phyloP scores from a whole-genome alignment of 2,113 vertebrate species.

The Leptobrachium leishanense region DNA sequence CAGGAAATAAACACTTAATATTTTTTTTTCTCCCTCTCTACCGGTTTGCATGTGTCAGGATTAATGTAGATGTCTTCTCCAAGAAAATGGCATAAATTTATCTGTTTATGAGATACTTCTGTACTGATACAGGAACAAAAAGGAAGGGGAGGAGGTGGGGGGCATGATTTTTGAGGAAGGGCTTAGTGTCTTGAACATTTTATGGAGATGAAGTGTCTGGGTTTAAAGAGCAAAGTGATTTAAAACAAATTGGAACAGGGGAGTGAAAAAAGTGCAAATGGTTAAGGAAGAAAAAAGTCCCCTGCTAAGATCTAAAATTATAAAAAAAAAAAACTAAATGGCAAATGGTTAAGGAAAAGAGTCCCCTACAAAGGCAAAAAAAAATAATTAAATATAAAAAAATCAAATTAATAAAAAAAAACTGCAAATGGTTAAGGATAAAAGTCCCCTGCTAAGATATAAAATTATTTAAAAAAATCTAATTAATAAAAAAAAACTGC shows the following conservation, averaged over 20 bases:
- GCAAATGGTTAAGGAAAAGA: too few relatives aligned
- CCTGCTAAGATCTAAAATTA: too few relatives aligned
- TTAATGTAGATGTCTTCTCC: not conserved
- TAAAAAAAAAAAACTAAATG: too few relatives aligned
- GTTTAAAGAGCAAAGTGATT: not conserved
- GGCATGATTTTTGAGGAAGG: not conserved
- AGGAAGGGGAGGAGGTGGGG: not conserved
- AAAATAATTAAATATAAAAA: too few relatives aligned
- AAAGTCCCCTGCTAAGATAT: too few relatives aligned
- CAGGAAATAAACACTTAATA: not conserved
- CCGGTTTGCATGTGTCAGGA: not conserved
- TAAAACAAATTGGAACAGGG: not conserved
- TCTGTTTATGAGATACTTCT: not conserved
- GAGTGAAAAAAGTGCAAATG: not conserved
- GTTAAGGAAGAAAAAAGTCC: too few relatives aligned
- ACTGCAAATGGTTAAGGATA: too few relatives aligned
- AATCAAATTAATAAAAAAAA: too few relatives aligned
- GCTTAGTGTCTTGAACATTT: not conserved
- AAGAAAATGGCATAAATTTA: not conserved
- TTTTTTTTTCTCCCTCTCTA: not conserved
- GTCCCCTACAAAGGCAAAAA: too few relatives aligned
- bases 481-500: too few relatives aligned
- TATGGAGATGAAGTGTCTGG: not conserved
- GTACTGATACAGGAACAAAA: not conserved
- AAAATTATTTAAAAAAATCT: too few relatives aligned